Percentiles rank a stretch among this genome's conserved stretches.
Evolutionary conservation across 2,888 invertebrate genomes (phyloP).

Genomic region (Alentia gelatinosa): DNA sequence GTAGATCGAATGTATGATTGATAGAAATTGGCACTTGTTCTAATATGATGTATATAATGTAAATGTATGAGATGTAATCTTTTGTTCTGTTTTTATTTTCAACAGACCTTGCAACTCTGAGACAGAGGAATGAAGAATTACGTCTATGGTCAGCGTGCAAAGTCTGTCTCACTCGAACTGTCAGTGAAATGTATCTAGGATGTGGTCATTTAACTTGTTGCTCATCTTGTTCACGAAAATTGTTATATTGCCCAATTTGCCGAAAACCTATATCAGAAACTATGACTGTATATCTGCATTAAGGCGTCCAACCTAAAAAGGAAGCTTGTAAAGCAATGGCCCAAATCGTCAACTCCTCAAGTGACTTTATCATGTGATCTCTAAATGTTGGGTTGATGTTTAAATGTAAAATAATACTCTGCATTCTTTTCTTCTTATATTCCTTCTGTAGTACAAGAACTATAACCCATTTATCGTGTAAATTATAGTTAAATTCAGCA

Average conservation of each 20-base stretch:
- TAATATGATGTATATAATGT: no score
- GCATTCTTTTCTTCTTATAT: background rate
- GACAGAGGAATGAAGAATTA: background rate
- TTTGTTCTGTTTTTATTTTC: background rate
- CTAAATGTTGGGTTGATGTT: background rate
- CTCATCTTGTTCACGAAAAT: background rate
- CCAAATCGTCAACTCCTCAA: no score
- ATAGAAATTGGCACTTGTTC: background rate
- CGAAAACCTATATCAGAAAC: background rate
- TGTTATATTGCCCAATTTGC: background rate
- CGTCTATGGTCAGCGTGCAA: background rate
- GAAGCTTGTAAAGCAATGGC: background rate
- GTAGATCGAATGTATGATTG: no score
- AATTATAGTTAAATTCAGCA: no score
- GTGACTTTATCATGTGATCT: background rate
- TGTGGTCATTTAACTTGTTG: background rate
- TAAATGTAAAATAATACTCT: background rate
- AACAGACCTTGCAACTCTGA: background rate
- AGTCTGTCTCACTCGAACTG: background rate
- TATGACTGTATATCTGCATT: conserved; percentile 17
- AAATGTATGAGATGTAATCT: background rate
- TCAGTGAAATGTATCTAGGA: background rate
- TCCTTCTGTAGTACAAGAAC: background rate
- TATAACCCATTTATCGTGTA: background rate
- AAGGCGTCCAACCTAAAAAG: background rate